These are phyloP conservation scores for Nephrotoma appendiculata DNA, from an alignment of 2,888 invertebrate species.

Conservation along the genomic window DNA sequence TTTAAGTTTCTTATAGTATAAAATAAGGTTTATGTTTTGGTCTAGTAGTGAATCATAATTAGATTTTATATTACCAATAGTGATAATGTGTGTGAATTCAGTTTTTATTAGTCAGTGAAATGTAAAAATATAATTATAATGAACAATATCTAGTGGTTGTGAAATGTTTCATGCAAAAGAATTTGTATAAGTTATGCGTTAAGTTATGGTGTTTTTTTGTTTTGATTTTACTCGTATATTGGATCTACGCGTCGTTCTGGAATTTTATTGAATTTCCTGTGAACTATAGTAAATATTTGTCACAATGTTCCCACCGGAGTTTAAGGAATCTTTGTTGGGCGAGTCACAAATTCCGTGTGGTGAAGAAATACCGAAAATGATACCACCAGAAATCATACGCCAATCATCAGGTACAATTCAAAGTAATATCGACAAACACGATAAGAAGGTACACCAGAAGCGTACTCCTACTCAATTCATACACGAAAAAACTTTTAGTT, in stretches of 20 bases:
- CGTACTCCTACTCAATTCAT: constrained; percentile 29
- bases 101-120: too few species aligned
- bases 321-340: background rate
- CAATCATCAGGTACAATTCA: constrained; percentile 30
- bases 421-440: constrained; percentile 30
- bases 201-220: background rate
- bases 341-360: background rate
- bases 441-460: constrained; percentile 25
- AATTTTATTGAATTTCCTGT: background rate
- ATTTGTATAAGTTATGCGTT: background rate
- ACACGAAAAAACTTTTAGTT: background rate
- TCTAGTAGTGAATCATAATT: too few species aligned
- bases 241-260: background rate
- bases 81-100: too few species aligned
- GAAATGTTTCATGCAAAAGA: background rate
- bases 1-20: too few species aligned
- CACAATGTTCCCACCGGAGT: background rate
- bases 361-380: background rate
- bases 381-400: background rate
- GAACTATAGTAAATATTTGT: background rate
- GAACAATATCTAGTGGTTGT: background rate
- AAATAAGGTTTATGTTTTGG: too few species aligned
- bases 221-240: background rate
- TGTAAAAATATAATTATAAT: too few species aligned
- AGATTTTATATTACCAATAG: too few species aligned